Evolutionary conservation across 2,797 vertebrate species (phyloP).

Genomic region (Podargus strigoides): DNA sequence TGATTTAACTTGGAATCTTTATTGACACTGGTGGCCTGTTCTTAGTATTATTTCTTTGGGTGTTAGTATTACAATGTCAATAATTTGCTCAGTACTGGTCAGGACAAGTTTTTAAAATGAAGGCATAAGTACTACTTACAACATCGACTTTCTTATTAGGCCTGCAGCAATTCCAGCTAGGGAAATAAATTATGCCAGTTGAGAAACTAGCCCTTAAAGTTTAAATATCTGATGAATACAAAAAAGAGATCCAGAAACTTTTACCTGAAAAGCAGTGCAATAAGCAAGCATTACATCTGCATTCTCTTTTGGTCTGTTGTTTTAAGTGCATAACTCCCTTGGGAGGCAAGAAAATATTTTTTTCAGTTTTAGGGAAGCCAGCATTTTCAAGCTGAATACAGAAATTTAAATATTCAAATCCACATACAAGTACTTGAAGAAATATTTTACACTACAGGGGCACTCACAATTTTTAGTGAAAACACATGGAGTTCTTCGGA

Average conservation of each 20-base stretch:
- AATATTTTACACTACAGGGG: neutral
- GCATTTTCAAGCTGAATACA: neutral
- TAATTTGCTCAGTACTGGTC: constrained; percentile 50
- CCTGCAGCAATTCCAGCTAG: neutral
- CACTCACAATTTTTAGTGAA: neutral
- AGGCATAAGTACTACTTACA: neutral
- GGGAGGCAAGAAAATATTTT: neutral
- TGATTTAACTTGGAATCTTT: constrained; percentile 61
- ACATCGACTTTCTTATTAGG: neutral
- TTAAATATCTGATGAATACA: neutral
- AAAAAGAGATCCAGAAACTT: neutral
- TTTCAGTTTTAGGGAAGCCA: neutral
- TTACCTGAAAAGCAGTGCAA: neutral
- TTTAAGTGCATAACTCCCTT: neutral
- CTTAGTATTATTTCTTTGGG: constrained; percentile 30
- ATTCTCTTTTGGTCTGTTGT: neutral
- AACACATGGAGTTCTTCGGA: neutral
- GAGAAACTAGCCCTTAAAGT: neutral
- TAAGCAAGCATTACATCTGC: neutral
- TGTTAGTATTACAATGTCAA: constrained; percentile 45
- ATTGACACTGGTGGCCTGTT: constrained; percentile 44
- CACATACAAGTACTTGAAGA: neutral
- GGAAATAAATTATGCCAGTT: neutral
- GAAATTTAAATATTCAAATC: neutral
- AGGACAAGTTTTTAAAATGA: constrained; percentile 59